These are phyloP conservation scores for Aradophagus sp. DNA, from an alignment of 1,140 invertebrate species.

Conservation along the genomic window DNA sequence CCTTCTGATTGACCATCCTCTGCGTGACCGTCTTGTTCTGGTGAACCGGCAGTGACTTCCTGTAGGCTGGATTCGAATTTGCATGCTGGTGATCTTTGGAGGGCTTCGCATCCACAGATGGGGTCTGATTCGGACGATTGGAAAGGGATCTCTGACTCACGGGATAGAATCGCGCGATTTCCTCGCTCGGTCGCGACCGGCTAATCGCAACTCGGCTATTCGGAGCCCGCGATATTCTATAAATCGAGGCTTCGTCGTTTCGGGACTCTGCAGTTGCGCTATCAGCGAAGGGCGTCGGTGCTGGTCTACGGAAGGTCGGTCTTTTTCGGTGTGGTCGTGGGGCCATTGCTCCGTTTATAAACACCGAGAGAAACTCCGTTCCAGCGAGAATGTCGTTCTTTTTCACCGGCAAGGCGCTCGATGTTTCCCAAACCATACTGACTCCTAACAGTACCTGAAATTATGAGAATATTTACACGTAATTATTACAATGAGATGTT, in stretches of 20 bases:
- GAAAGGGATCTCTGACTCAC: slow-evolving; percentile 67
- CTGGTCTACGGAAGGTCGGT: slow-evolving; percentile 66
- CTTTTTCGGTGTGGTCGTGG: slow-evolving; percentile 59
- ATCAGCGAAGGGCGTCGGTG: slow-evolving; percentile 57
- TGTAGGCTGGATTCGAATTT: slow-evolving; percentile 8
- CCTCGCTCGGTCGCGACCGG: slow-evolving; percentile 38
- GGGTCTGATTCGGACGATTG: slow-evolving; percentile 61
- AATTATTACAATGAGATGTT: no score
- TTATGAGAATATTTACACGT: no score
- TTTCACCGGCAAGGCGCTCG: slow-evolving; percentile 58
- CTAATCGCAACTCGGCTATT: slow-evolving; percentile 42
- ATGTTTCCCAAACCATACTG: slow-evolving; percentile 65
- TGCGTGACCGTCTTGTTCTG: slow-evolving; percentile 25
- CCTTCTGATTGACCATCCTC: slow-evolving; percentile 63
- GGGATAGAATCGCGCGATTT: slow-evolving; percentile 61
- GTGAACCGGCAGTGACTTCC: neutral
- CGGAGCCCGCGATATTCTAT: slow-evolving; percentile 68
- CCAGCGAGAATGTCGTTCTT: slow-evolving; percentile 76
- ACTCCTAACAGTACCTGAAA: no score
- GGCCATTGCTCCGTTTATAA: slow-evolving; percentile 74
- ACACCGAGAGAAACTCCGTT: slow-evolving; percentile 77
- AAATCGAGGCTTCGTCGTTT: slow-evolving; percentile 69
- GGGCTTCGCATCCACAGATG: slow-evolving; percentile 57
- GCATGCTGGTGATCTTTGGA: slow-evolving; percentile 24
- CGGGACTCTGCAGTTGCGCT: slow-evolving; percentile 67